These are phyloP conservation scores for Periparus ater DNA, from an alignment of 2,797 vertebrate genomes.

Conservation along the genomic window DNA sequence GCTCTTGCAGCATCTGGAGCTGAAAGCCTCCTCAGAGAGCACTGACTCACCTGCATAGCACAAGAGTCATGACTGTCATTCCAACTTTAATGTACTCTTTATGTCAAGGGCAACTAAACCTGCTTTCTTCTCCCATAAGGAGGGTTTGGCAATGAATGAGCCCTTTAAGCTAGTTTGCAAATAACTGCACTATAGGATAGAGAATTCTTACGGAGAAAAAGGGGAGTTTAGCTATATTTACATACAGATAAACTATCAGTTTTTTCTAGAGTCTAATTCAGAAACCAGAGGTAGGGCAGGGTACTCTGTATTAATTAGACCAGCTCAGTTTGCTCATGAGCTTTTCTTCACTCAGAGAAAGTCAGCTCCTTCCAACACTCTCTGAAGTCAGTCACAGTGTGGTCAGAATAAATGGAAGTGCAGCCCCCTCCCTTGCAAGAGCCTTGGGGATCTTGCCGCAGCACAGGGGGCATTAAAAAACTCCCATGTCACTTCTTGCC, in stretches of 20 bases:
- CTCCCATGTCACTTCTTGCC: fast-evolving
- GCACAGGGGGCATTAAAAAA: not conserved
- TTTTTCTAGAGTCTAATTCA: not conserved
- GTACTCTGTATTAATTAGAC: not conserved
- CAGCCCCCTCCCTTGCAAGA: not conserved
- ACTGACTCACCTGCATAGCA: not conserved
- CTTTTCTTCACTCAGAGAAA: not conserved
- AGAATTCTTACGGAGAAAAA: not conserved
- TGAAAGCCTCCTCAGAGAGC: not conserved
- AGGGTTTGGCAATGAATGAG: not conserved
- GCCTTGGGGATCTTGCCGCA: not conserved
- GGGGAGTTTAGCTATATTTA: not conserved
- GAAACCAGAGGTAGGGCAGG: not conserved
- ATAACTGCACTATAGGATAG: not conserved
- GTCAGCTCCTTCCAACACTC: not conserved
- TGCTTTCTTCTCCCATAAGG: not conserved
- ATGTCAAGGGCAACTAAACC: not conserved
- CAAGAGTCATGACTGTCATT: not conserved
- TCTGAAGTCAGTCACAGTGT: not conserved
- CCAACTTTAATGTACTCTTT: not conserved
- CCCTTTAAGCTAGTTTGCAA: not conserved
- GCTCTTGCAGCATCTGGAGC: not conserved
- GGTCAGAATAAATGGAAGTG: not conserved
- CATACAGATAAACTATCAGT: not conserved
- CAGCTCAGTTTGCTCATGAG: not conserved